Percentiles rank a stretch among this genome's conserved stretches.
These are phyloP conservation scores for Stenichneumon culpator DNA, from an alignment of 2,888 invertebrate genomes.

Conservation along the genomic window DNA sequence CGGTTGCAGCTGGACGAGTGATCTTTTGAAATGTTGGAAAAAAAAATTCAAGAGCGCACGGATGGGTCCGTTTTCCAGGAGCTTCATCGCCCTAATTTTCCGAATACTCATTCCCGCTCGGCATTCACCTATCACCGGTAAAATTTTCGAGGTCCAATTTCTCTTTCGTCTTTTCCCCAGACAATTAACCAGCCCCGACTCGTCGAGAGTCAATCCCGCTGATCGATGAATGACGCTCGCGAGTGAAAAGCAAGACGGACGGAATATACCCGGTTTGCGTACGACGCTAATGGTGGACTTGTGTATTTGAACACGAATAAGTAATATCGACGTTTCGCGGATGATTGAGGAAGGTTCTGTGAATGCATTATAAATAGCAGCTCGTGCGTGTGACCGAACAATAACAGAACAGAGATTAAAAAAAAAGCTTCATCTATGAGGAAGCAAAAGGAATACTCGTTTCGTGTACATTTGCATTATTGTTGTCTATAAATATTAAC, in stretches of 20 bases:
- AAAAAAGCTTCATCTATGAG: not conserved
- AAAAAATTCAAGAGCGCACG: not conserved
- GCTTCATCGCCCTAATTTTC: not conserved
- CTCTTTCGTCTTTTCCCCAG: not conserved
- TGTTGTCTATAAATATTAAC: conserved; percentile 7
- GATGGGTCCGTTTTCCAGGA: not conserved
- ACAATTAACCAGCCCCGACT: not conserved
- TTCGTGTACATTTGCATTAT: conserved; percentile 1
- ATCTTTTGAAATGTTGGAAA: conserved; percentile 1
- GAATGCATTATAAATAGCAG: conserved; percentile 40
- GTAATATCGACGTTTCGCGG: conserved; percentile 11
- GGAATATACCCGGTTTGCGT: not conserved
- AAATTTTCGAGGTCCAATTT: not conserved
- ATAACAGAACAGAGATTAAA: conserved; percentile 4
- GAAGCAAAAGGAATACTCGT: not conserved
- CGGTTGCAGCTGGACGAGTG: not conserved
- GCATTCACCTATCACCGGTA: conserved; percentile 1
- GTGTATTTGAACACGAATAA: conserved; percentile 1
- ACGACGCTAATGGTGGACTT: not conserved
- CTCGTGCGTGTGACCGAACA: conserved; percentile 4
- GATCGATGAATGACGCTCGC: conserved; percentile 3
- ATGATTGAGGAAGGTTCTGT: conserved; percentile 21
- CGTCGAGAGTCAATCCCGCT: not conserved
- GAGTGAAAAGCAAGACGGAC: not conserved
- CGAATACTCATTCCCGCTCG: not conserved